phyloP scores from a whole-genome alignment of 2,113 vertebrate genomes.

The Barnardius zonarius region DNA sequence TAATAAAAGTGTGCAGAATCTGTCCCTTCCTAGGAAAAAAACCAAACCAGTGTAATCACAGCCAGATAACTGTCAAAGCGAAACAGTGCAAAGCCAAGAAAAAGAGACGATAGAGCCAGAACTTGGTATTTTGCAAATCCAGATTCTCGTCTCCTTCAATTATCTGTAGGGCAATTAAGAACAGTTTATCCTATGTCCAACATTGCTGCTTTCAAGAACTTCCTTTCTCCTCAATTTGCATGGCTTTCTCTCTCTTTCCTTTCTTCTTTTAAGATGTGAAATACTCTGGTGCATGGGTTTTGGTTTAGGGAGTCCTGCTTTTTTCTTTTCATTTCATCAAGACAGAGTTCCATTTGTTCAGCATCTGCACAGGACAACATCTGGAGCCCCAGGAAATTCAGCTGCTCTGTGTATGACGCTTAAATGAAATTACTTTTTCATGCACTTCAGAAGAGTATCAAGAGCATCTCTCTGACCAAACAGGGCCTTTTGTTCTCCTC shows the following conservation, averaged over 20 bases:
- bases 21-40: slow-evolving; percentile 19
- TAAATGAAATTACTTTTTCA: slow-evolving; percentile 85
- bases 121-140: slow-evolving; percentile 34
- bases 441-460: slow-evolving; percentile 85
- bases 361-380: slow-evolving; percentile 85
- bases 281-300: slow-evolving; percentile 26
- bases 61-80: slow-evolving; percentile 46
- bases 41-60: background rate
- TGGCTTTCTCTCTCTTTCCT: background rate
- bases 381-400: slow-evolving; percentile 85
- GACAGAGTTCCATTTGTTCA: slow-evolving; percentile 79
- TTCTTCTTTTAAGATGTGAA: slow-evolving; percentile 27
- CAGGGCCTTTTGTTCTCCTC: slow-evolving; percentile 81
- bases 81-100: background rate
- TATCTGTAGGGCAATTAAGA: slow-evolving; percentile 2
- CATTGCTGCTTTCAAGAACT: background rate
- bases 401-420: slow-evolving; percentile 77
- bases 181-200: background rate
- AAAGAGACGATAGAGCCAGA: background rate
- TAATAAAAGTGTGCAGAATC: background rate
- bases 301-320: slow-evolving; percentile 12
- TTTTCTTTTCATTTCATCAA: slow-evolving; percentile 59
- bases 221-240: background rate
- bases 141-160: background rate
- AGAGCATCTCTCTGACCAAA: slow-evolving; percentile 76